Evolutionary conservation across 2,888 invertebrate species (phyloP), one percentile per base, ranked within the genome.

Genomic region (Tenthredo notha): DNA sequence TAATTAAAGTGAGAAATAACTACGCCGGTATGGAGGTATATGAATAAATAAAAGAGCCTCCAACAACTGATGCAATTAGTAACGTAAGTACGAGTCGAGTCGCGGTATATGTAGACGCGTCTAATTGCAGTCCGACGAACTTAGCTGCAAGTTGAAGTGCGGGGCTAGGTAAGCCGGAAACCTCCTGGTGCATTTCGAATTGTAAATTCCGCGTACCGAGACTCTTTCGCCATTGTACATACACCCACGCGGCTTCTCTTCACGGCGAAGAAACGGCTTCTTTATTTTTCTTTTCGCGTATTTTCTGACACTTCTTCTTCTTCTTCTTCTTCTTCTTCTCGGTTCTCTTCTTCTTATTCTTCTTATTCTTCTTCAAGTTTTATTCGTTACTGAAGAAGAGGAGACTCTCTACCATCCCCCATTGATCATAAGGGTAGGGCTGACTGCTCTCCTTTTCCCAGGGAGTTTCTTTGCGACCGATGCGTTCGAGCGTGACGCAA

Each of bases 401-500:
- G 9, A 43, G 72, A 3, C 50, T 77, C 54, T 50, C 77, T 54
- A 33, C 25, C 54, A 77, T 77, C 54, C 29, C 77, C 77, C 77
- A 77, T 77, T 77, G 77, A 77, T 77, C 77, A 77, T 77, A 77
- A 77, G 77, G 77, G 77, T 54, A 77, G 33, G 77, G 77, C 77
- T 77, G 77, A 77, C 77, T 77, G 77, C 77, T 77, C 77, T 77
- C 77, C 77, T 77, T 77, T 54, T 77, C 54, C 29, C 58, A 77
- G 15, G 58, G 54, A 58, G 40, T 33, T 58, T 78, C 84, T 85
- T 78, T 84, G 86, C 77, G 29, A 65, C 75, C 85, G 85, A 87
- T 87, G 86, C 84, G 86, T 29, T 84, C 86, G 84, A 84, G 85
- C 85, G 86, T 86, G 84, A 85, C 80, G 84, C 65, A 84, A 85